Evolutionary conservation across 2,888 invertebrate genomes (phyloP), one percentile per base, ranked within the genome.

Genomic region (Stenodera caucasica): DNA sequence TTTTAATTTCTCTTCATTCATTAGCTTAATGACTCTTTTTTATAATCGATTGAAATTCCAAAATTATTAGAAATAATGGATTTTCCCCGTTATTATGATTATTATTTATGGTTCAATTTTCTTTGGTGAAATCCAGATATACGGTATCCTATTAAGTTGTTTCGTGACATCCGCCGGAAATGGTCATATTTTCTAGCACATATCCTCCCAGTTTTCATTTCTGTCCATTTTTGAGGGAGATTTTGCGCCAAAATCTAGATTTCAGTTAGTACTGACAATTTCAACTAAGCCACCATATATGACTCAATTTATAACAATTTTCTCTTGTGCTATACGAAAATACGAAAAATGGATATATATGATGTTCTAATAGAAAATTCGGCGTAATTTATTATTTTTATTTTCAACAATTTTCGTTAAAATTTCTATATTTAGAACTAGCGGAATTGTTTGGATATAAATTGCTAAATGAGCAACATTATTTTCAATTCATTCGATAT

Each of bases 131-230:
- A 7, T 5, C 30, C 9, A 30, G 30, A 51, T 62, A 67, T 59
- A 53, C 57, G 67, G 57, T 57, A 57, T 61, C 66, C 69, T 64
- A 69, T 72, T 68, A 69, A 63, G 61, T 63, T 67, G 63, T 63
- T 65, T 63, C 66, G 68, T 68, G 67, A 67, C 68, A 68, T 72
- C 69, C 70, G 67, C 62, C 67, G 70, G 70, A 72, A 70, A 70
- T 69, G 64, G 65, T 68, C 66, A 70, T 70, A 70, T 70, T 71
- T 70, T 64, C 62, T 23, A 12, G 66, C 68, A 68, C 69, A 69
- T 69, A 67, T 67, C 64, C 40, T 9, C 15, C 0, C 65, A 60
- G 59, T 65, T 68, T 71, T 67, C 66, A 40, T 21, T 45, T 45
- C 23, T 23, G n/a, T 4, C 65, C 58, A 61, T 68, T 67, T 66